Percentiles rank a stretch among this genome's conserved stretches.
Evolutionary conservation across 2,888 invertebrate species (phyloP).

Genomic region (Cabera pusaria): DNA sequence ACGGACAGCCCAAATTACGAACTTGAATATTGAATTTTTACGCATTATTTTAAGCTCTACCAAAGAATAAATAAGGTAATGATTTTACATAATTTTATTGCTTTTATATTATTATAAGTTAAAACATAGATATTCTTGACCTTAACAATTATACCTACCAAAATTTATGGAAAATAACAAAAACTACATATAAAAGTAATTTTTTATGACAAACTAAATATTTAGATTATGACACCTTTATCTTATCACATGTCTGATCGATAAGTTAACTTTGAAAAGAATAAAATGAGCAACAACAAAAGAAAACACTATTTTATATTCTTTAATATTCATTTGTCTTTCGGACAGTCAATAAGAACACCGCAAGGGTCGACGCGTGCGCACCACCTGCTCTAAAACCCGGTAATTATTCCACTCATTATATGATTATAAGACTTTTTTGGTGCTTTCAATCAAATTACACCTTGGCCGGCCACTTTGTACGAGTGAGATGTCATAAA

Average conservation of each 20-base stretch:
- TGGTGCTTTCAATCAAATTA: slow-evolving; percentile 84
- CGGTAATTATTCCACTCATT: slow-evolving; percentile 81
- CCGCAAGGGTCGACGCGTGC: slow-evolving; percentile 56
- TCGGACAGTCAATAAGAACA: slow-evolving; percentile 38
- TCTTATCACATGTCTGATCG: no score
- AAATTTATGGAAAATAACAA: no score
- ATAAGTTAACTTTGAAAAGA: no score
- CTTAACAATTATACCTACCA: no score
- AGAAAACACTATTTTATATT: slow-evolving; percentile 33
- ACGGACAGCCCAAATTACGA: no score
- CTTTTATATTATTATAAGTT: not conserved
- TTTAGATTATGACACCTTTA: no score
- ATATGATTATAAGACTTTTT: slow-evolving; percentile 82
- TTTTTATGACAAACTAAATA: no score
- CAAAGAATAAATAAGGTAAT: no score
- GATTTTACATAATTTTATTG: slow-evolving; percentile 4
- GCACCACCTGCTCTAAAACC: slow-evolving; percentile 75
- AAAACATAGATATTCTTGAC: no score
- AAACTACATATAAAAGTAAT: no score
- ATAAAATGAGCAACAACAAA: slow-evolving; percentile 26
- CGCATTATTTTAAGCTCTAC: no score
- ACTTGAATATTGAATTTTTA: no score
- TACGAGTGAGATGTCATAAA: slow-evolving; percentile 81
- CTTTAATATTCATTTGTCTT: slow-evolving; percentile 53
- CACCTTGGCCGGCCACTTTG: slow-evolving; percentile 77